Percentiles rank a stretch among this genome's conserved stretches.
Conservation (phyloP, 2,888 invertebrate species). For the Ophion obscuratus region DNA sequence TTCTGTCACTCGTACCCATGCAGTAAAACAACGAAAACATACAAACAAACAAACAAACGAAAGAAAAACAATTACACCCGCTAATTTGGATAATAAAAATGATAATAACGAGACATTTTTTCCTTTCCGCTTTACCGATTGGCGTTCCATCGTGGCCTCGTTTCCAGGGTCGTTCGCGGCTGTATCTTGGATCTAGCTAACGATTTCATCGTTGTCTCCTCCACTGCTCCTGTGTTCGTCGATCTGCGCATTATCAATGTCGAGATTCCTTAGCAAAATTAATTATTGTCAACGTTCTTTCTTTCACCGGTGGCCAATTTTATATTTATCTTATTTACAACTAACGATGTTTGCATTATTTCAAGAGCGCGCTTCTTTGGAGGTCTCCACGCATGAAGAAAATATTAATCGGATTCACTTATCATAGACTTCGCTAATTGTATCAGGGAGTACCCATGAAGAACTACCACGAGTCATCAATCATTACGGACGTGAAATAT, state of each 20-base stretch:
- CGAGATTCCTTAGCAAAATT: conserved; percentile 47
- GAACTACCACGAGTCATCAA: no score
- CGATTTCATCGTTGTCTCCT: conserved; percentile 73
- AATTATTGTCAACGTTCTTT: conserved; percentile 29
- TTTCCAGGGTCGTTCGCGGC: conserved; percentile 75
- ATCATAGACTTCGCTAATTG: no score
- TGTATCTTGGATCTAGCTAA: conserved; percentile 76
- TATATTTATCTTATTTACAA: conserved; percentile 2
- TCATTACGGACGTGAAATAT: neutral
- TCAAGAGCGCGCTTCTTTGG: neutral
- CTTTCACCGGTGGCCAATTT: neutral
- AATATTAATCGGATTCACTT: neutral
- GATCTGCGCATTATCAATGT: conserved; percentile 72
- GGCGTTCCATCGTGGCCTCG: conserved; percentile 82
- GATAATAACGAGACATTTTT: conserved; percentile 13
- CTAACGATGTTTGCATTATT: neutral
- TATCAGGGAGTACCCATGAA: no score
- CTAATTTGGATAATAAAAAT: conserved; percentile 18
- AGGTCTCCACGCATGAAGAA: neutral
- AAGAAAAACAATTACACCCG: conserved; percentile 31
- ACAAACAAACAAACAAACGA: conserved; percentile 26
- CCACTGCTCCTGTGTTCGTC: conserved; percentile 71
- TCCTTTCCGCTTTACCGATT: conserved; percentile 76
- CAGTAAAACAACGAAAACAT: conserved; percentile 34
- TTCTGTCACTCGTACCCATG: conserved; percentile 61